Percentiles rank a stretch among this genome's conserved stretches.
These are phyloP conservation scores for Monodelphis domestica DNA, from an alignment of 2,797 vertebrate species.

Conservation along the genomic window DNA sequence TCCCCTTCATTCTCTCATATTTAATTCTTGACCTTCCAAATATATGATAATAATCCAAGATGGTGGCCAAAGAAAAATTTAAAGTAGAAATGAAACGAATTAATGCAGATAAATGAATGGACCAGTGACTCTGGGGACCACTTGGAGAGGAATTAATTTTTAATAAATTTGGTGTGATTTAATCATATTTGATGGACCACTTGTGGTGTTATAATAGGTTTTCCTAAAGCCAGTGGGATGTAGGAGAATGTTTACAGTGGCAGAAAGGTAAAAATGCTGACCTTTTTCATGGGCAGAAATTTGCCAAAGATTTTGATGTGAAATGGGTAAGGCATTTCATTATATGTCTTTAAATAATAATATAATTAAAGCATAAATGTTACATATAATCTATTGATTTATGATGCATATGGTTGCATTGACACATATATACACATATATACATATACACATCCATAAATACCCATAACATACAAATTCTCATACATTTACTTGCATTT, in stretches of 20 bases:
- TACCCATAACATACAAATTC: slow-evolving; percentile 6
- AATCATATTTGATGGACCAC: slow-evolving; percentile 73
- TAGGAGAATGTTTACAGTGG: slow-evolving; percentile 54
- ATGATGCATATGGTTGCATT: neutral
- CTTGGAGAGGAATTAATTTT: slow-evolving; percentile 66
- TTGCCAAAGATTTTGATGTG: slow-evolving; percentile 48
- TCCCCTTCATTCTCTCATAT: slow-evolving; percentile 3
- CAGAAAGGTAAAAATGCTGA: slow-evolving; percentile 37
- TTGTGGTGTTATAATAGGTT: slow-evolving; percentile 52
- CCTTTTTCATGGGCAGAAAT: neutral
- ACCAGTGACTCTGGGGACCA: slow-evolving; percentile 50
- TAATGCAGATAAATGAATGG: slow-evolving; percentile 51
- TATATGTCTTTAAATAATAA: slow-evolving; percentile 21
- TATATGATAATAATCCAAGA: slow-evolving; percentile 53
- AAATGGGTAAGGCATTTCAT: slow-evolving; percentile 18
- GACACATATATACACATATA: slow-evolving; percentile 41
- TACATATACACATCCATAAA: slow-evolving; percentile 39
- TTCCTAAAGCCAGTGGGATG: slow-evolving; percentile 18
- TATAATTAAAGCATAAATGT: slow-evolving; percentile 37
- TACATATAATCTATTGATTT: slow-evolving; percentile 25
- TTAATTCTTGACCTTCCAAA: slow-evolving; percentile 8
- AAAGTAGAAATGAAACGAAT: slow-evolving; percentile 54
- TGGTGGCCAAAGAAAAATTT: slow-evolving; percentile 31
- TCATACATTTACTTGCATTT: slow-evolving; percentile 27
- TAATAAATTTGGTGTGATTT: slow-evolving; percentile 69